These are phyloP conservation scores for Phalacrocorax brasilianus DNA, from an alignment of 2,113 vertebrate genomes.

Conservation along the genomic window DNA sequence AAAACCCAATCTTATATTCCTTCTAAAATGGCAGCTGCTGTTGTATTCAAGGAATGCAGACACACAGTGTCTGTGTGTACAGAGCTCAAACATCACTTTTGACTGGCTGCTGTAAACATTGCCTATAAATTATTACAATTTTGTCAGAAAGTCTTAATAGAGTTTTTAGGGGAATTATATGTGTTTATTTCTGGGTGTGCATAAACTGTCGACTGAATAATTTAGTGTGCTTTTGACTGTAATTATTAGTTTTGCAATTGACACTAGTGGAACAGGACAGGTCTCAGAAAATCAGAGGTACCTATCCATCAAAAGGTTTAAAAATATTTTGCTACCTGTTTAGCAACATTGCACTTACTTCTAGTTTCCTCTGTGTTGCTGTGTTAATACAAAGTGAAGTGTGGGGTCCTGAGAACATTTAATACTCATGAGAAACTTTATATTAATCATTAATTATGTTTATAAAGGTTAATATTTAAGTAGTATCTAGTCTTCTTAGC, in stretches of 20 bases:
- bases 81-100: background rate
- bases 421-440: background rate
- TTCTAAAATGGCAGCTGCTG: background rate
- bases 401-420: background rate
- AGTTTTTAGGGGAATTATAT: background rate
- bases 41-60: background rate
- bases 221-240: background rate
- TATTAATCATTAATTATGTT: background rate
- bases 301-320: background rate
- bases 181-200: background rate
- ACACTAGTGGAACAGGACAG: background rate
- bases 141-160: background rate
- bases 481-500: slow-evolving; percentile 7
- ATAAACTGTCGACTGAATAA: background rate
- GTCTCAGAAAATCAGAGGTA: background rate
- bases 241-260: background rate
- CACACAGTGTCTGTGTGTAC: background rate
- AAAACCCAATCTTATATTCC: background rate
- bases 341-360: background rate
- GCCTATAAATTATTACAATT: background rate
- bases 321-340: slow-evolving; percentile 14
- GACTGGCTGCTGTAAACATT: background rate
- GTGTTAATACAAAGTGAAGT: background rate
- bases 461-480: background rate
- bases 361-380: background rate